Evolutionary conservation across 2,113 vertebrate genomes (phyloP).

Genomic region (Cynopterus brachyotis): DNA sequence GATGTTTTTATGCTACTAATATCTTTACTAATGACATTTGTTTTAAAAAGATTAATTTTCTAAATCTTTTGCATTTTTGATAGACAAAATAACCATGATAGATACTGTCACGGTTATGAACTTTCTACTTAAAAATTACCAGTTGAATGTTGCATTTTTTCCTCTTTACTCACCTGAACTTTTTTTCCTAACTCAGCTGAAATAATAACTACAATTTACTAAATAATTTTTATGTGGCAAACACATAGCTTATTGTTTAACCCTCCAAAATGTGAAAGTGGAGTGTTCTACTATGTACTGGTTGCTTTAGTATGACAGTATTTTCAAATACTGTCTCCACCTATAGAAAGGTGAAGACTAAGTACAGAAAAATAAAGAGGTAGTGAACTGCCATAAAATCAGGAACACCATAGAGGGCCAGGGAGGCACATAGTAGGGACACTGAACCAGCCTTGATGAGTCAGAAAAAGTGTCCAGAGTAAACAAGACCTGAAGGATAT

Average conservation of each 20-base stretch:
- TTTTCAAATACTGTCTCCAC: not conserved
- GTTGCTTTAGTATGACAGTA: not conserved
- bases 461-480: not conserved
- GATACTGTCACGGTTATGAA: not conserved
- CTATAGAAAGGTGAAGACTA: not conserved
- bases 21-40: not conserved
- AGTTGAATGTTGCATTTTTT: not conserved
- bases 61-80: not conserved
- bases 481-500: not conserved
- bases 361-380: not conserved
- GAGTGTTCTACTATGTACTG: not conserved
- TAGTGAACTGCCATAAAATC: not conserved
- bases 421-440: not conserved
- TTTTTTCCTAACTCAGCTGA: not conserved
- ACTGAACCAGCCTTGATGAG: not conserved
- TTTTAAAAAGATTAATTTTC: constrained; percentile 19
- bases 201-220: not conserved
- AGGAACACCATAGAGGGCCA: not conserved
- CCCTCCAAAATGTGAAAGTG: not conserved
- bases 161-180: not conserved
- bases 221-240: not conserved
- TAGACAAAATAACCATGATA: not conserved
- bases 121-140: not conserved
- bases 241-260: not conserved
- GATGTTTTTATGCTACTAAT: constrained; percentile 22